Conservation (phyloP, 2,113 vertebrate species). For the Lophura nycthemera region DNA sequence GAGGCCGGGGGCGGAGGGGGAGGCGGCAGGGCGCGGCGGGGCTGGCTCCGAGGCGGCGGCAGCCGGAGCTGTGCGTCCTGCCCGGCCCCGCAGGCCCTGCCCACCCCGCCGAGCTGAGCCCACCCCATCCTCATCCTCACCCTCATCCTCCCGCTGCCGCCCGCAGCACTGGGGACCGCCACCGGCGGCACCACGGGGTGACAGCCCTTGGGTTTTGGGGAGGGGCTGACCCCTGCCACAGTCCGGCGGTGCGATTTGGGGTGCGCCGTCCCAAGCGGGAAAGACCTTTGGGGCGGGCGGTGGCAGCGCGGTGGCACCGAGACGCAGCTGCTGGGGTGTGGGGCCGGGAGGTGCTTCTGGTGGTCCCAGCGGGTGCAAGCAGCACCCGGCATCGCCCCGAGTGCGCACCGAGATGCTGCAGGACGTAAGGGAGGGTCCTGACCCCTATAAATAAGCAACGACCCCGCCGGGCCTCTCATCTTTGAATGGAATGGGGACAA, state of each 20-base stretch:
- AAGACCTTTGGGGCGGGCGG: background rate
- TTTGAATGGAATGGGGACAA: background rate
- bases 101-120: background rate
- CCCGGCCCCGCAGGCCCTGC: background rate
- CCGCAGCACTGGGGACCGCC: background rate
- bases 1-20: background rate
- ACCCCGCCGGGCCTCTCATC: background rate
- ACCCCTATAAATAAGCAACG: background rate
- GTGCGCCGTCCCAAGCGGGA: background rate
- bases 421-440: background rate
- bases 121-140: background rate
- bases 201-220: background rate
- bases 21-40: background rate
- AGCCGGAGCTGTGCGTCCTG: background rate
- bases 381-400: background rate
- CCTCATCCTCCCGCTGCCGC: background rate
- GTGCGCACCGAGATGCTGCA: background rate
- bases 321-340: too few species aligned
- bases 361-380: background rate
- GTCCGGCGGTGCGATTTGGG: rapidly evolving
- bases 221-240: rapidly evolving
- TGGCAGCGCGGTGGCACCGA: background rate
- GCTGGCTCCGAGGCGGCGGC: background rate
- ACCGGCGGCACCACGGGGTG: background rate
- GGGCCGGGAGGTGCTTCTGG: too few species aligned